phyloP scores from a whole-genome alignment of 2,888 invertebrate genomes.

The Sinhomidia bicolor region DNA sequence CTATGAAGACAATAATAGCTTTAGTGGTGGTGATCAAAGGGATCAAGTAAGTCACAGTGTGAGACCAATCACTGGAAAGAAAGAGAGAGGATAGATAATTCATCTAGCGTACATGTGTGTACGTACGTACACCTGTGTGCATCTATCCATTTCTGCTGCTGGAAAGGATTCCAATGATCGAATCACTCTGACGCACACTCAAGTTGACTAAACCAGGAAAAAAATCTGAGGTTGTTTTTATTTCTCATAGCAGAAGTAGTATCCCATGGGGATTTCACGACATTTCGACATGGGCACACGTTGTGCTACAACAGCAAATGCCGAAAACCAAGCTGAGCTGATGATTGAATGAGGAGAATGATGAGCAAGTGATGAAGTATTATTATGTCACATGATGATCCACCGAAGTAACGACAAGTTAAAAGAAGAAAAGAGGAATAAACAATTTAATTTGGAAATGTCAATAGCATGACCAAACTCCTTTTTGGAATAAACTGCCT shows the following conservation, averaged over 20 bases:
- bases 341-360: too few relatives aligned
- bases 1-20: constrained; percentile 2
- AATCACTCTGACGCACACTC: neutral
- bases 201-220: neutral
- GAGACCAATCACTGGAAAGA: constrained; percentile 59
- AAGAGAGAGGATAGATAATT: neutral
- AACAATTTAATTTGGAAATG: too few relatives aligned
- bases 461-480: too few relatives aligned
- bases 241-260: neutral
- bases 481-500: too few relatives aligned
- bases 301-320: constrained; percentile 26
- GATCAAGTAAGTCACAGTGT: constrained; percentile 74
- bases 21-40: constrained; percentile 67
- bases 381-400: neutral
- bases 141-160: neutral
- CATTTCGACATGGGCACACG: constrained; percentile 69
- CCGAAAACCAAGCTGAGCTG: neutral
- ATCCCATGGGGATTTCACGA: constrained; percentile 71
- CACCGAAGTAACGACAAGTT: neutral
- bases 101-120: neutral
- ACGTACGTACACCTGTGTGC: neutral
- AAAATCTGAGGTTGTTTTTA: neutral
- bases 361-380: neutral
- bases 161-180: constrained; percentile 37
- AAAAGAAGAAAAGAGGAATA: too few relatives aligned